These are phyloP conservation scores for Cistogaster globosa DNA, from an alignment of 2,888 invertebrate species.

Conservation along the genomic window DNA sequence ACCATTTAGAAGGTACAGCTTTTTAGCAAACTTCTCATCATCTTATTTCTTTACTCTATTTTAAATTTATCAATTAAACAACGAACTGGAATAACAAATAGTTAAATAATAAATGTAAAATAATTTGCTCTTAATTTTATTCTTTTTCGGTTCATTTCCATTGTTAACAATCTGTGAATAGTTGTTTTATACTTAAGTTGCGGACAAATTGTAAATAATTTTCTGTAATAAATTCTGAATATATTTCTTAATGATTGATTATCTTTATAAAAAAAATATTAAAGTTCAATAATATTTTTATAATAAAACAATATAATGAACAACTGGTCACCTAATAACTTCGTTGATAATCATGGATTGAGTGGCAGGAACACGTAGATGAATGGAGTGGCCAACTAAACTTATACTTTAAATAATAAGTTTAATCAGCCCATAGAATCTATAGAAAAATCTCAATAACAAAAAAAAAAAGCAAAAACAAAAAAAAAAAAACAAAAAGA, in stretches of 20 bases:
- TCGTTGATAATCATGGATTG: conserved; percentile 43
- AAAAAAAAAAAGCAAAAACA: conserved; percentile 18
- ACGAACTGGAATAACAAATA: too few species aligned
- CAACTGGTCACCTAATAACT: conserved; percentile 48
- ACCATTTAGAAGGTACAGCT: too few species aligned
- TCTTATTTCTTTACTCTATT: too few species aligned
- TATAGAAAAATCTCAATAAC: conserved; percentile 55
- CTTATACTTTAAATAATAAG: conserved; percentile 72
- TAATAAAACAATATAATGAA: too few species aligned
- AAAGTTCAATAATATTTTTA: conserved; percentile 2
- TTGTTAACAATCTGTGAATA: conserved; percentile 54
- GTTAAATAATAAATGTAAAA: background rate
- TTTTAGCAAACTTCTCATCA: too few species aligned
- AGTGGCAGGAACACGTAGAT: background rate
- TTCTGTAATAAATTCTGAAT: conserved; percentile 42
- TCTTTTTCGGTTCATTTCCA: conserved; percentile 36
- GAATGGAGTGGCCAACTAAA: conserved; percentile 55
- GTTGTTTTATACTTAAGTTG: conserved; percentile 38
- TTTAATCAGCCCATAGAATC: conserved; percentile 68
- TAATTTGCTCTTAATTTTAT: conserved; percentile 16
- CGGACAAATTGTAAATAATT: conserved; percentile 26
- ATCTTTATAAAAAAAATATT: conserved; percentile 41
- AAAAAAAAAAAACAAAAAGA: conserved; percentile 13
- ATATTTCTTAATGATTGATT: conserved; percentile 59
- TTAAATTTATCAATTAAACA: too few species aligned